These are phyloP conservation scores for Heliconius charithonia DNA, from an alignment of 2,888 invertebrate genomes.

Conservation along the genomic window DNA sequence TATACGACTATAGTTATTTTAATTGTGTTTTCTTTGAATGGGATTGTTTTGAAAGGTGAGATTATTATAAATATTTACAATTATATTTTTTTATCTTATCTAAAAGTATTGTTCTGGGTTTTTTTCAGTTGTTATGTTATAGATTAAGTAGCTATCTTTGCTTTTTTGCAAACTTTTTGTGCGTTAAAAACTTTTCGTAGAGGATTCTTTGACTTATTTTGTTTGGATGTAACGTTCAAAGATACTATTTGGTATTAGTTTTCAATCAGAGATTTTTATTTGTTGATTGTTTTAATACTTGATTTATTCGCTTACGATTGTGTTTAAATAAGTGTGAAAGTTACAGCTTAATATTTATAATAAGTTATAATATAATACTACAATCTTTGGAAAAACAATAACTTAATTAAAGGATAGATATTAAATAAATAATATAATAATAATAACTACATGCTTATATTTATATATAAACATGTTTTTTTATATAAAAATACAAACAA, in stretches of 20 bases:
- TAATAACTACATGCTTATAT: no score
- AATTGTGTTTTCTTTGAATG: constrained; percentile 18
- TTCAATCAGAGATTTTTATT: background rate
- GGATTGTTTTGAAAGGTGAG: constrained; percentile 19
- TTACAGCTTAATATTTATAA: background rate
- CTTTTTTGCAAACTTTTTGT: background rate
- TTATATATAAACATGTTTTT: background rate
- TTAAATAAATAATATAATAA: background rate
- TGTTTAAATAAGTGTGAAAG: background rate
- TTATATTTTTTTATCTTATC: constrained; percentile 8
- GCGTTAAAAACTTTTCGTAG: background rate
- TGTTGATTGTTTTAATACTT: background rate
- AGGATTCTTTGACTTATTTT: background rate
- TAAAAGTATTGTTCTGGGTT: background rate
- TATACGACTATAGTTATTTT: background rate
- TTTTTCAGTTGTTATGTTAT: background rate
- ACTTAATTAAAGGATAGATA: background rate
- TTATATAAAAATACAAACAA: background rate
- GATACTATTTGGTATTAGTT: background rate
- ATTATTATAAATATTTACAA: constrained; percentile 11
- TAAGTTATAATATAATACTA: background rate
- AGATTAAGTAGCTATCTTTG: background rate
- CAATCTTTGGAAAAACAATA: background rate
- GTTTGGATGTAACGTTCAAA: background rate
- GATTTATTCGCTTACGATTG: background rate